Percentiles rank a stretch among this genome's conserved stretches.
Conservation (phyloP, 2,888 invertebrate genomes). For the Xylota sylvarum region DNA sequence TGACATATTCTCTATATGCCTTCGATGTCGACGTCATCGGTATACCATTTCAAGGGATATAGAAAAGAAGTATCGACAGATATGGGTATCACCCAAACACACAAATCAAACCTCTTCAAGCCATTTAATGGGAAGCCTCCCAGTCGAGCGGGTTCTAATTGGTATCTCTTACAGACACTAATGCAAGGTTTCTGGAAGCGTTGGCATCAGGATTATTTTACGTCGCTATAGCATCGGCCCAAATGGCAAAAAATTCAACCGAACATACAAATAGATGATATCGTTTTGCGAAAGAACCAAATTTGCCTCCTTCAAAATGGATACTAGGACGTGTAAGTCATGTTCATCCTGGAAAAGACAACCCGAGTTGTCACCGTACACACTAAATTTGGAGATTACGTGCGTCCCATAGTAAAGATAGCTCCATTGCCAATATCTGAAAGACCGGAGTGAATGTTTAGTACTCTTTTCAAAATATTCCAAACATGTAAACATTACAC, state of each 20-base stretch:
- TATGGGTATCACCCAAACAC: constrained; percentile 42
- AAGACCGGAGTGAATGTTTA: constrained; percentile 17
- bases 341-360: constrained; percentile 21
- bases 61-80: constrained; percentile 69
- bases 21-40: constrained; percentile 46
- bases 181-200: too few species aligned
- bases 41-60: constrained; percentile 54
- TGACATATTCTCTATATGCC: constrained; percentile 46
- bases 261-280: not conserved
- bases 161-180: constrained; percentile 9
- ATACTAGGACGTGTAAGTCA: not conserved
- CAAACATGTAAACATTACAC: too few species aligned
- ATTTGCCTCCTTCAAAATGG: constrained; percentile 33
- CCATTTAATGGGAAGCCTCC: constrained; percentile 60
- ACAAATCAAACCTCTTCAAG: constrained; percentile 15
- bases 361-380: constrained; percentile 1
- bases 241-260: constrained; percentile 24
- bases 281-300: constrained; percentile 26
- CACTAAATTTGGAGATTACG: not conserved
- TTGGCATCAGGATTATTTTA: constrained; percentile 32
- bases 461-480: too few species aligned
- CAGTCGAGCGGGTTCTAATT: constrained; percentile 43
- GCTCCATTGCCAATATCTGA: constrained; percentile 1
- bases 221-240: constrained; percentile 38
- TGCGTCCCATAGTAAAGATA: not conserved